These are phyloP conservation scores for Arvicanthis niloticus DNA, from an alignment of 2,113 vertebrate genomes.

Conservation along the genomic window DNA sequence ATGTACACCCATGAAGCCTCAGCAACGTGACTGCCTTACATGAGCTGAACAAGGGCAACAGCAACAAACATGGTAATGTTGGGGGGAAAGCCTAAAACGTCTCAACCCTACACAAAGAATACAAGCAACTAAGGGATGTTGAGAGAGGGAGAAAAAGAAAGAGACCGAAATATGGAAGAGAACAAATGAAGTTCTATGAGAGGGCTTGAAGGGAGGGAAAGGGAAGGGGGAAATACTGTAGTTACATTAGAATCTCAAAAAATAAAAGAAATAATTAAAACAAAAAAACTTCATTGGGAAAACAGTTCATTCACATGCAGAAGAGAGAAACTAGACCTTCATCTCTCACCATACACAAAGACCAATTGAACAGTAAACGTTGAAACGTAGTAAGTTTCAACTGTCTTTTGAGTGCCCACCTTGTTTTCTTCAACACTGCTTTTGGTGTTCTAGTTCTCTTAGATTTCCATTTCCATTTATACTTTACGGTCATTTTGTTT, in stretches of 20 bases:
- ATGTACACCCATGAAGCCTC: neutral
- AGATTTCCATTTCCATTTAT: neutral
- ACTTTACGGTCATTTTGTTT: neutral
- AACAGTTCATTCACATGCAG: neutral
- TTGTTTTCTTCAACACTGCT: neutral
- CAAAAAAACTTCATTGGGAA: neutral
- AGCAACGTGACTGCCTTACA: neutral
- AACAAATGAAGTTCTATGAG: neutral
- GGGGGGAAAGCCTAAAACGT: neutral
- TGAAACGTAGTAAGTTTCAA: neutral
- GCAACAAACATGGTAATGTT: neutral
- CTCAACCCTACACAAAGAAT: neutral
- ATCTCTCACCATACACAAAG: neutral
- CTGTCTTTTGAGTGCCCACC: neutral
- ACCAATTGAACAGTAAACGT: neutral
- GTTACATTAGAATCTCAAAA: neutral
- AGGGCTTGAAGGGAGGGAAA: neutral
- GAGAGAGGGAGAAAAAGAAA: neutral
- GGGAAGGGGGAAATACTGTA: neutral
- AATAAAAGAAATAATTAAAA: neutral
- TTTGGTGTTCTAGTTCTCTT: neutral
- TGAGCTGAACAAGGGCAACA: neutral
- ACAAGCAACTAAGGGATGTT: neutral
- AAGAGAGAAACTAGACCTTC: neutral
- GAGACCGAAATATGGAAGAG: neutral